A percentile compares a stretch with the other conserved stretches of the same genome.
Conservation (phyloP, 2,888 invertebrate species). For the Coronaproctus castanopsis region DNA sequence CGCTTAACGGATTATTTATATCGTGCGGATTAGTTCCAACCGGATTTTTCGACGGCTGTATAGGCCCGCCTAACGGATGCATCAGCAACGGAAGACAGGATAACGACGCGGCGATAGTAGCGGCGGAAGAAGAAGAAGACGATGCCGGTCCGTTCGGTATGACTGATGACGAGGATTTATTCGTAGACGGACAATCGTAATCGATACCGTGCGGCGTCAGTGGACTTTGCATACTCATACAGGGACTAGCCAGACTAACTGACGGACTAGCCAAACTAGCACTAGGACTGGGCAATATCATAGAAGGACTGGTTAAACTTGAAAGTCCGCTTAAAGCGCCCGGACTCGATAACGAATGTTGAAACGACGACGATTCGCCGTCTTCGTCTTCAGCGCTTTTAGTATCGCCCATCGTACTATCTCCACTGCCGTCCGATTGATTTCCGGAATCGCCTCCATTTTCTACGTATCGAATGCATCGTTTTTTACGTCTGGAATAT, state of each 20-base stretch:
- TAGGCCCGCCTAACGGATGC: constrained; percentile 29
- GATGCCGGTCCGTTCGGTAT: constrained; percentile 11
- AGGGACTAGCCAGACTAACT: constrained; percentile 33
- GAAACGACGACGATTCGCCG: constrained; percentile 34
- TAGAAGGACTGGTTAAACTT: constrained; percentile 46
- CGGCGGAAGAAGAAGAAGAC: background rate
- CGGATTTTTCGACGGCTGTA: constrained; percentile 40
- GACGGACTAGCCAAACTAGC: constrained; percentile 46
- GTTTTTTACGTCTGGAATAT: constrained; percentile 76
- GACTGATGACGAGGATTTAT: background rate
- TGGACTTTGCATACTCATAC: constrained; percentile 31
- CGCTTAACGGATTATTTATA: constrained; percentile 77
- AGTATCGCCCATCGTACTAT: constrained; percentile 56
- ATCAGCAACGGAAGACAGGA: constrained; percentile 27
- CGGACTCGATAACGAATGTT: constrained; percentile 32
- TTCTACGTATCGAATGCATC: constrained; percentile 90
- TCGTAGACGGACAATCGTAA: constrained; percentile 27
- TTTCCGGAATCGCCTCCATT: constrained; percentile 41
- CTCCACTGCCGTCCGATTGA: constrained; percentile 50
- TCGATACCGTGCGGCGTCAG: constrained; percentile 27
- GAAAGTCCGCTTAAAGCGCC: constrained; percentile 43
- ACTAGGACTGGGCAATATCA: constrained; percentile 58
- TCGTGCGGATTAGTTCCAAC: constrained; percentile 81
- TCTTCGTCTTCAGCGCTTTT: constrained; percentile 43
- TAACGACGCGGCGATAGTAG: background rate